These are phyloP conservation scores for Coracias cyanogaster DNA, from an alignment of 2,797 vertebrate genomes.

Conservation along the genomic window DNA sequence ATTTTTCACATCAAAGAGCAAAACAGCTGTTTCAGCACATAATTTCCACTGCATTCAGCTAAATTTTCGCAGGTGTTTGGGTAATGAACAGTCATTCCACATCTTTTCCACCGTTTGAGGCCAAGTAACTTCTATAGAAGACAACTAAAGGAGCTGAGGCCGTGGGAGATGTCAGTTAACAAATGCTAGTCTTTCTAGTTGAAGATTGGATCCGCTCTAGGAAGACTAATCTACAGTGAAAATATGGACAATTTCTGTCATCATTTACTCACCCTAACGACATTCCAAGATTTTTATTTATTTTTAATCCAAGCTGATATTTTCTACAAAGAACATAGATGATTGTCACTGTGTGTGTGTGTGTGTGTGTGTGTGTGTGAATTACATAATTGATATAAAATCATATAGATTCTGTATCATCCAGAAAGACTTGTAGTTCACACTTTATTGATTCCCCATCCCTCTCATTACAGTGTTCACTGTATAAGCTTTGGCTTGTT, in stretches of 20 bases:
- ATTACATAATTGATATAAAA: too few relatives aligned
- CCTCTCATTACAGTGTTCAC: too few relatives aligned
- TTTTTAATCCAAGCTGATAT: too few relatives aligned
- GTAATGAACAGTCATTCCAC: background rate
- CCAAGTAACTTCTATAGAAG: background rate
- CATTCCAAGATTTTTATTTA: too few relatives aligned
- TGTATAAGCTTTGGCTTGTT: too few relatives aligned
- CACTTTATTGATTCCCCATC: too few relatives aligned
- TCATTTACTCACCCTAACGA: too few relatives aligned
- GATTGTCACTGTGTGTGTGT: too few relatives aligned
- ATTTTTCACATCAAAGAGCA: background rate
- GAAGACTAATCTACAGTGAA: background rate
- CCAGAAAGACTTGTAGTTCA: too few relatives aligned
- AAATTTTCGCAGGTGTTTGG: background rate
- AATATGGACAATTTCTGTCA: background rate
- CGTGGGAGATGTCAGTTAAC: background rate
- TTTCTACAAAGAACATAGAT: too few relatives aligned
- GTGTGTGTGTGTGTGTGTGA: too few relatives aligned
- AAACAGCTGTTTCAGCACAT: conserved; percentile 27
- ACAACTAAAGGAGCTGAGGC: background rate
- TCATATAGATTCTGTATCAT: too few relatives aligned
- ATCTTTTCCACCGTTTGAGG: background rate
- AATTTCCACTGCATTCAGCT: background rate
- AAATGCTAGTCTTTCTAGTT: background rate
- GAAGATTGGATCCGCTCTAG: background rate